Evolutionary conservation across 2,888 invertebrate species (phyloP), one percentile per base, ranked within the genome.

Genomic region (Meteorus cinctellus): DNA sequence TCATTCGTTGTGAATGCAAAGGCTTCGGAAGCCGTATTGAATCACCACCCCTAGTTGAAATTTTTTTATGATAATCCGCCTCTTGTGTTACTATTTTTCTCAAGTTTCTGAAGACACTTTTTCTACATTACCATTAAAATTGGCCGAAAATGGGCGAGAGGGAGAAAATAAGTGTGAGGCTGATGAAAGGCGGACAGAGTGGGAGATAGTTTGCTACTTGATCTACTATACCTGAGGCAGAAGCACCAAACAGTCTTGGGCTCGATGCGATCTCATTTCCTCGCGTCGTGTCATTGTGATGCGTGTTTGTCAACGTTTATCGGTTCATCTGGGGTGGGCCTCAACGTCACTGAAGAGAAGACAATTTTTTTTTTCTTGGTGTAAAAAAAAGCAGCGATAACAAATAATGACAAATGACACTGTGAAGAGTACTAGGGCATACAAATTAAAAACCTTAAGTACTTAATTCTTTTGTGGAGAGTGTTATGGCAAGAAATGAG

Each of bases 1-100:
- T 8, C 19, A 19, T 70, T 60, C 24, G 41, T 69, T 69, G 63
- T 72, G 45, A 65, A 67, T 75, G 76, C 77, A 78, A 82, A 84
- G 87, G 88, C 87, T 87, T 88, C 88, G 72, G 88, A 88, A 88
- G 88, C 88, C 88, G 59, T 85, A 86, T 74, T 76, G 82, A 77
- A 81, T 82, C 82, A 84, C 86, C 85, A 81, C 80, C n/a, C 29
- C 8, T 12, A 16, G 31, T 31, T 62, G 5, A 31, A 27, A 62
- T 67, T 72, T 76, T 81, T 81, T 77, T 82, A 80, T 82, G 78
- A 27, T 76, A 55, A 75, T 79, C 72, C 74, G 60, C 66, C 74
- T 68, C 62, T 63, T 70, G 71, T 68, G 12, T n/a, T 29, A 14
- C 27, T n/a, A 4, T 29, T 62, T 31, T 29, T 67, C 3, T 19